phyloP scores from a whole-genome alignment of 2,888 invertebrate species.

The Cactoblastis cactorum region DNA sequence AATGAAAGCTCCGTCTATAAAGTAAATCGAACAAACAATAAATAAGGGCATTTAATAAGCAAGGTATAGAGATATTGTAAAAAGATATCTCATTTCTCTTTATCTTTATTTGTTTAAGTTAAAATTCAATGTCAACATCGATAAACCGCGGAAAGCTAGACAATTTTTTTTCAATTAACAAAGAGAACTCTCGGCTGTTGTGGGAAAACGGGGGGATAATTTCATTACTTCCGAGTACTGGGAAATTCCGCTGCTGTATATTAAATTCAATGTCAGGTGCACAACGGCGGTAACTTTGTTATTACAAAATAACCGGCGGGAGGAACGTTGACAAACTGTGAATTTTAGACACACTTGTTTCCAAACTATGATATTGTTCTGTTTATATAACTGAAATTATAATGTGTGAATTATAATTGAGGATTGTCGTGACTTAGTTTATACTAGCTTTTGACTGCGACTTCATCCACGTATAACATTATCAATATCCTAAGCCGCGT shows the following conservation, averaged over 20 bases:
- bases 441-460: no score
- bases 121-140: not conserved
- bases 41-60: not conserved
- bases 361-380: not conserved
- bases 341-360: not conserved
- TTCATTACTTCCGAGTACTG: not conserved
- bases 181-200: not conserved
- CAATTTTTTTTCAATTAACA: not conserved
- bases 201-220: not conserved
- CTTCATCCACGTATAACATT: no score
- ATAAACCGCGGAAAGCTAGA: not conserved
- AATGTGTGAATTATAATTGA: no score
- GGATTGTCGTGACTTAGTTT: no score
- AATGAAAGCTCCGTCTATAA: not conserved
- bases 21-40: not conserved
- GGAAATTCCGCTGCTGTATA: not conserved
- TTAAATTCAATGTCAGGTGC: not conserved
- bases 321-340: not conserved
- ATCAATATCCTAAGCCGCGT: no score
- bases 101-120: not conserved
- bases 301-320: not conserved
- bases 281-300: not conserved
- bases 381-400: no score
- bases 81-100: not conserved
- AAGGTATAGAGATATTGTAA: not conserved